Conservation (phyloP, 2,888 invertebrate genomes). For the Synergus japonicus region DNA sequence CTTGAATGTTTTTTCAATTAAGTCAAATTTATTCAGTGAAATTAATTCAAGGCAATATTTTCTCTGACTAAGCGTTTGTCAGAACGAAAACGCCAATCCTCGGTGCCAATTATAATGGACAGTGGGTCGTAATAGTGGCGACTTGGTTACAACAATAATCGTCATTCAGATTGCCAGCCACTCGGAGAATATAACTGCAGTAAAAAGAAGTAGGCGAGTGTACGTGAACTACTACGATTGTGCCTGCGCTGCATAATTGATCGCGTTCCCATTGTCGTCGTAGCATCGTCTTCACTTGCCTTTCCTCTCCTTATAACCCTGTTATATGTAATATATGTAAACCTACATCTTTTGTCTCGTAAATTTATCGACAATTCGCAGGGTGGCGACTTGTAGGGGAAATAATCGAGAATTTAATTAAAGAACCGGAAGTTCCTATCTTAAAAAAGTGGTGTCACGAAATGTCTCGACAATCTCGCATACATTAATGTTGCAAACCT, state of each 20-base stretch:
- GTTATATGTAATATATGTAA: not conserved
- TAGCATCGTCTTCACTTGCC: slow-evolving; percentile 36
- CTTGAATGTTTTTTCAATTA: not conserved
- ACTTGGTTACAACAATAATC: slow-evolving; percentile 39
- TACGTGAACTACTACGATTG: slow-evolving; percentile 27
- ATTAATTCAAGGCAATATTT: not conserved
- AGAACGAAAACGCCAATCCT: slow-evolving; percentile 17
- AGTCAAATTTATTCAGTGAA: not conserved
- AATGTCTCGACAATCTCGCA: too few species aligned
- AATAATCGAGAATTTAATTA: too few species aligned
- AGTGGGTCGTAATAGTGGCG: slow-evolving; percentile 25
- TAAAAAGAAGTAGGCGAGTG: slow-evolving; percentile 31
- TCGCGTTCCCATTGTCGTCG: slow-evolving; percentile 33
- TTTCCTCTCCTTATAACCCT: slow-evolving; percentile 16
- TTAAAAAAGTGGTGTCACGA: too few species aligned
- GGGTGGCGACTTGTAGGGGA: too few species aligned
- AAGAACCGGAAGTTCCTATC: too few species aligned
- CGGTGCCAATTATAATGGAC: slow-evolving; percentile 12
- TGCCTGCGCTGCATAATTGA: slow-evolving; percentile 41
- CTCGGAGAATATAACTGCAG: slow-evolving; percentile 27
- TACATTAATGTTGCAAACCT: too few species aligned
- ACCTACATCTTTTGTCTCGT: slow-evolving; percentile 23
- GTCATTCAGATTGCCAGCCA: slow-evolving; percentile 33
- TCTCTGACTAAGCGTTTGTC: not conserved
- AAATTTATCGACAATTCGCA: not conserved